Evolutionary conservation across 1,140 invertebrate genomes (phyloP).

Genomic region (Druon quercuslanigerum): DNA sequence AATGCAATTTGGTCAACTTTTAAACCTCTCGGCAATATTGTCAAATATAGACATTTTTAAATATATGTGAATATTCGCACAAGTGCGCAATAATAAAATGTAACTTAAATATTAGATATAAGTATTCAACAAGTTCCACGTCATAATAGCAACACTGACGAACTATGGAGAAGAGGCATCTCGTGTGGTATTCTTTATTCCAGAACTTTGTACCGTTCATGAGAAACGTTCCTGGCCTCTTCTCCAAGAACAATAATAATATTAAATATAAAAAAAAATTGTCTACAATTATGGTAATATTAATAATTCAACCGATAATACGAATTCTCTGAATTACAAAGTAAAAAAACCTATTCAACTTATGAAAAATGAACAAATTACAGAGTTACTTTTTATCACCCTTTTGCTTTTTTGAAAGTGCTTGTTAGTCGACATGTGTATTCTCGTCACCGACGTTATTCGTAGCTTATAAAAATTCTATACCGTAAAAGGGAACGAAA

Average conservation of each 20-base stretch:
- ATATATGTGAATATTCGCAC: constrained; percentile 66
- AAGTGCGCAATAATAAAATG: constrained; percentile 64
- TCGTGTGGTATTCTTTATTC: constrained; percentile 41
- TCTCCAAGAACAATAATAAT: constrained; percentile 57
- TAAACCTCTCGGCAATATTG: constrained; percentile 24
- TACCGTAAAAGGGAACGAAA: constrained; percentile 5
- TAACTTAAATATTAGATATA: constrained; percentile 70
- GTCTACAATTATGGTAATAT: constrained; percentile 41
- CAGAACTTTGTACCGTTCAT: constrained; percentile 42
- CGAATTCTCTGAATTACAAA: constrained; percentile 39
- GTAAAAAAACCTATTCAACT: constrained; percentile 44
- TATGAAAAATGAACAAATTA: constrained; percentile 26
- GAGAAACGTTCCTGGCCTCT: constrained; percentile 41
- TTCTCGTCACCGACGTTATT: neutral
- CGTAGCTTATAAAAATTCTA: constrained; percentile 15
- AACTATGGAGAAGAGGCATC: constrained; percentile 54
- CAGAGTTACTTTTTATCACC: neutral
- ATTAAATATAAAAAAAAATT: constrained; percentile 52
- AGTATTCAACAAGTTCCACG: constrained; percentile 71
- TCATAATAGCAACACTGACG: constrained; percentile 67
- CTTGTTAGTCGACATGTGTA: neutral
- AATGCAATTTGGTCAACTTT: constrained; percentile 57
- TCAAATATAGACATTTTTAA: constrained; percentile 55
- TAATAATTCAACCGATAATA: constrained; percentile 34
- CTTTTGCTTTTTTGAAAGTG: constrained; percentile 5